A percentile compares a stretch with the other conserved stretches of the same genome.
Evolutionary conservation across 1,140 invertebrate genomes (phyloP).

Genomic region (Leptinotarsa lineolata): DNA sequence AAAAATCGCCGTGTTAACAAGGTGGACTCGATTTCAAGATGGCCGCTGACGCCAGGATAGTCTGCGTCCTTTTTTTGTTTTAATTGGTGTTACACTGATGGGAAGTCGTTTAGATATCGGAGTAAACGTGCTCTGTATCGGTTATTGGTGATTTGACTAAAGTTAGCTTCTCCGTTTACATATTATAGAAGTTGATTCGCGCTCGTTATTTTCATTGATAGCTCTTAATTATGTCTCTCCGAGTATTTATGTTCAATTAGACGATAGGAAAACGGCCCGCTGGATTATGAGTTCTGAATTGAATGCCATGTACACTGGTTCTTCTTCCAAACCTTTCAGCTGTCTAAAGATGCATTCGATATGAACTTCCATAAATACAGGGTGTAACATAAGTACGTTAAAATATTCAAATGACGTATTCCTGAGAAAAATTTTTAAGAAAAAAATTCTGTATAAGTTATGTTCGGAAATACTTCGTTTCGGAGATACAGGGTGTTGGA

Average conservation of each 20-base stretch:
- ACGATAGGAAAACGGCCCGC: not conserved
- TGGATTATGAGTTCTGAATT: not conserved
- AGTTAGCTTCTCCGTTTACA: slow-evolving; percentile 23
- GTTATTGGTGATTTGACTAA: slow-evolving; percentile 39
- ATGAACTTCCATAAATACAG: too few species aligned
- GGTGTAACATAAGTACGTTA: too few species aligned
- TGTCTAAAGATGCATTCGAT: too few species aligned
- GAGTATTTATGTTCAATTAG: slow-evolving; percentile 2
- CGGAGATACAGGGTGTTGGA: too few species aligned
- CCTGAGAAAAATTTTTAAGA: too few species aligned
- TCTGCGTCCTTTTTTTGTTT: slow-evolving; percentile 48
- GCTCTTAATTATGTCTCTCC: not conserved
- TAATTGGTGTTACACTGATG: slow-evolving; percentile 51
- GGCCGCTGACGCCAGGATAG: slow-evolving; percentile 48
- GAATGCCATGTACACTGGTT: not conserved
- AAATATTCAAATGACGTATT: too few species aligned
- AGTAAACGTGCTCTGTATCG: slow-evolving; percentile 46
- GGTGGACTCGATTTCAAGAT: slow-evolving; percentile 50
- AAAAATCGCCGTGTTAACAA: slow-evolving; percentile 52
- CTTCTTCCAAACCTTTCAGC: too few species aligned
- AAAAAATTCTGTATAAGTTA: too few species aligned
- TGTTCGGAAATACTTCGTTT: too few species aligned
- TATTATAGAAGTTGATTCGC: slow-evolving; percentile 21
- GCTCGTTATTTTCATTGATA: slow-evolving; percentile 1
- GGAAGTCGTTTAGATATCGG: slow-evolving; percentile 45